Conservation (phyloP, 2,888 invertebrate genomes). For the Automeris io region DNA sequence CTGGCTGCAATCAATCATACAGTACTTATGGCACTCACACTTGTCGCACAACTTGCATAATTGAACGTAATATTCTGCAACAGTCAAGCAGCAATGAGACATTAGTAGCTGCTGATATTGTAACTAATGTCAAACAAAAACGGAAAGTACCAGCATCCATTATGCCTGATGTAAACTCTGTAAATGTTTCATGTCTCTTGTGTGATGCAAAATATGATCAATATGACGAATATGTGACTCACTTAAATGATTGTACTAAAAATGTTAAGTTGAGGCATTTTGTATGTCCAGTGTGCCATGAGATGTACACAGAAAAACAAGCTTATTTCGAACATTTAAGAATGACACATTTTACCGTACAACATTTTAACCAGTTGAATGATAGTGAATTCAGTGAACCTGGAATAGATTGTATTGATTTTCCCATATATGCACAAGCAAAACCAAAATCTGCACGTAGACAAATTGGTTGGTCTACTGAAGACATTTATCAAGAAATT, state of each 20-base stretch:
- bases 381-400: constrained; percentile 30
- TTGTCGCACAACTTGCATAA: constrained; percentile 61
- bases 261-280: constrained; percentile 67
- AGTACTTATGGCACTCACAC: constrained; percentile 54
- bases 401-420: constrained; percentile 59
- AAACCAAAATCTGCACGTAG: constrained; percentile 58
- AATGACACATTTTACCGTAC: constrained; percentile 36
- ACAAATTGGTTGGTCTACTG: constrained; percentile 71
- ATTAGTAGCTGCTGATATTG: constrained; percentile 51
- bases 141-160: constrained; percentile 19
- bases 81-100: constrained; percentile 63
- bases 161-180: constrained; percentile 24
- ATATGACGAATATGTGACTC: constrained; percentile 56
- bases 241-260: constrained; percentile 62
- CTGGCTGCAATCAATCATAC: constrained; percentile 59
- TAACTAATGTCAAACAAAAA: constrained; percentile 10
- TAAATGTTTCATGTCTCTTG: constrained; percentile 58
- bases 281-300: constrained; percentile 68
- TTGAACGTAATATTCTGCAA: constrained; percentile 56
- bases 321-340: constrained; percentile 58
- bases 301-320: constrained; percentile 56
- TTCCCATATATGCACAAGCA: constrained; percentile 55
- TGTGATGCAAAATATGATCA: constrained; percentile 61
- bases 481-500: constrained; percentile 72
- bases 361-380: background rate